Conservation (phyloP, 2,888 invertebrate genomes). For the Panzeria rudis region DNA sequence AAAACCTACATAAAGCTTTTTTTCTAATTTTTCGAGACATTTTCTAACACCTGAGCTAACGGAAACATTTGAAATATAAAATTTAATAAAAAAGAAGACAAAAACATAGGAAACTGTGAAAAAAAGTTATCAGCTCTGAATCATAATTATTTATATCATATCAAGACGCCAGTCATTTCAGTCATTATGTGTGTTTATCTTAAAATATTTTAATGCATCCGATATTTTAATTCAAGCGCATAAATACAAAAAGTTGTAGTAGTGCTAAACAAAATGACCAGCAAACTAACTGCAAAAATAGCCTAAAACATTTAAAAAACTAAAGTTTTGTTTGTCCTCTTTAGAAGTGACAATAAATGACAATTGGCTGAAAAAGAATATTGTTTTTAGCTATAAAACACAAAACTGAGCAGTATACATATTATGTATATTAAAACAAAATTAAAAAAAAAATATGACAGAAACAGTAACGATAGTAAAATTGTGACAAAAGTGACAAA, state of each 20-base stretch:
- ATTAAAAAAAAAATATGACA: too few species aligned
- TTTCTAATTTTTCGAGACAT: neutral
- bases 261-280: neutral
- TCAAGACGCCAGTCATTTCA: constrained; percentile 46
- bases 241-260: constrained; percentile 17
- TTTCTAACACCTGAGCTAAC: constrained; percentile 63
- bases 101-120: neutral
- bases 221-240: constrained; percentile 63
- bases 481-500: too few species aligned
- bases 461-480: too few species aligned
- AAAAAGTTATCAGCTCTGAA: neutral
- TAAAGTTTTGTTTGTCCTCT: neutral
- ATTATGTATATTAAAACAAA: too few species aligned
- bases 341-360: too few species aligned
- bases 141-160: constrained; percentile 30
- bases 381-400: too few species aligned
- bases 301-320: neutral
- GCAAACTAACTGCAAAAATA: neutral
- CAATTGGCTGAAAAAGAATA: too few species aligned
- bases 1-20: constrained; percentile 35
- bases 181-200: neutral
- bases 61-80: constrained; percentile 11
- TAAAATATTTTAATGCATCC: constrained; percentile 57
- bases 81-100: neutral
- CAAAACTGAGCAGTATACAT: too few species aligned